These are phyloP conservation scores for Laterallus jamaicensis DNA, from an alignment of 2,113 vertebrate species.

Conservation along the genomic window DNA sequence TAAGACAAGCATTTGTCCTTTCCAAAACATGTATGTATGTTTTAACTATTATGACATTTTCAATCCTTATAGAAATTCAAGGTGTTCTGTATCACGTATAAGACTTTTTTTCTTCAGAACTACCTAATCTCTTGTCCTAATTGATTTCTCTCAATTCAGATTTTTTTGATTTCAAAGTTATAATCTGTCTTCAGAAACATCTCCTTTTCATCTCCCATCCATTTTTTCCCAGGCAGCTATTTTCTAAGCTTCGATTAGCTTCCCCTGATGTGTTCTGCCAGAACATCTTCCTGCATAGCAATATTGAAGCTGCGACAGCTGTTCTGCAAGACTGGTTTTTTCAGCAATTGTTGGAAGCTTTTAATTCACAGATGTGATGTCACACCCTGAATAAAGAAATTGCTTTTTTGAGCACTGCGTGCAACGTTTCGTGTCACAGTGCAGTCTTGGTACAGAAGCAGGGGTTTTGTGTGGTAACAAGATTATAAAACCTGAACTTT, in stretches of 20 bases:
- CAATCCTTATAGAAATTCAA: not conserved
- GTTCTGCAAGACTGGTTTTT: not conserved
- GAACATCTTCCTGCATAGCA: not conserved
- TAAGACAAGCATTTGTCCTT: not conserved
- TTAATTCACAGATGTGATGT: constrained; percentile 8
- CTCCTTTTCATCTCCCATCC: not conserved
- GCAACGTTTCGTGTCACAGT: not conserved
- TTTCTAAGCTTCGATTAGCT: not conserved
- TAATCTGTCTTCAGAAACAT: not conserved
- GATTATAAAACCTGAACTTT: not conserved
- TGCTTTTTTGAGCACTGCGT: not conserved
- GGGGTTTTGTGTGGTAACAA: not conserved
- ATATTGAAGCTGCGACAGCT: constrained; percentile 8
- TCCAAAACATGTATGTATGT: not conserved
- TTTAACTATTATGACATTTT: not conserved
- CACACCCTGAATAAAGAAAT: not conserved
- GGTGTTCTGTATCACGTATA: not conserved
- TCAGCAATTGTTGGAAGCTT: not conserved
- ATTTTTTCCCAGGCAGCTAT: not conserved
- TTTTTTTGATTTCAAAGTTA: not conserved
- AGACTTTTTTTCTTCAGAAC: not conserved
- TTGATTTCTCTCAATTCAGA: not conserved
- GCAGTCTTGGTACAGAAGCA: not conserved
- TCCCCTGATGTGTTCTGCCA: not conserved
- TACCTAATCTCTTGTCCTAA: not conserved